Conservation (phyloP, 2,888 invertebrate genomes). For the Lamproptera curius region DNA sequence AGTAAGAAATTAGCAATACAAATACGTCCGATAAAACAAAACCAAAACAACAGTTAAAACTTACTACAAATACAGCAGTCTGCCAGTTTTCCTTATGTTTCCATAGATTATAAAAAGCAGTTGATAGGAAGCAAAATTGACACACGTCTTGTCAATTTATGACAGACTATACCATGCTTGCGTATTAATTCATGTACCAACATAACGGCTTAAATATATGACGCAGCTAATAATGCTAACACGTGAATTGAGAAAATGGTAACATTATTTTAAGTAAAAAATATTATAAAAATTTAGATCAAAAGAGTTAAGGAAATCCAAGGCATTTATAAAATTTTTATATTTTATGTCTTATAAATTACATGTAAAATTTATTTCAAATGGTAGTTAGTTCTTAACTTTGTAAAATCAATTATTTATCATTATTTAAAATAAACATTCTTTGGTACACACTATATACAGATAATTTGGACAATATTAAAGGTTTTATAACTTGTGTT, state of each 20-base stretch:
- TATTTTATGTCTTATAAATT: too few relatives aligned
- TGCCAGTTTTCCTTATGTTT: slow-evolving; percentile 21
- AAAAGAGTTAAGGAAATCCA: too few relatives aligned
- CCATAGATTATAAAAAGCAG: slow-evolving; percentile 20
- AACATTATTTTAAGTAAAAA: too few relatives aligned
- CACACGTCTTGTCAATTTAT: background rate
- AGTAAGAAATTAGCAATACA: slow-evolving; percentile 27
- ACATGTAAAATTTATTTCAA: too few relatives aligned
- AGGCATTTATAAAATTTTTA: too few relatives aligned
- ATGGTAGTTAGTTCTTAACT: too few relatives aligned
- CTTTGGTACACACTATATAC: too few relatives aligned
- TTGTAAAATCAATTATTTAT: too few relatives aligned
- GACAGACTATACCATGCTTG: slow-evolving; percentile 22
- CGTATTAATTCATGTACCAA: background rate
- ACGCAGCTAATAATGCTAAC: slow-evolving; percentile 2
- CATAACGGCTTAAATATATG: background rate
- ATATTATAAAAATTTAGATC: too few relatives aligned
- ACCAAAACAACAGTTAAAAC: slow-evolving; percentile 8
- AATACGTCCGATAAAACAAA: slow-evolving; percentile 15
- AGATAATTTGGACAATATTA: too few relatives aligned
- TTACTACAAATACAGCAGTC: background rate
- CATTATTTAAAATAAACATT: too few relatives aligned
- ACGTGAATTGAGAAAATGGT: background rate
- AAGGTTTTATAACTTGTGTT: too few relatives aligned
- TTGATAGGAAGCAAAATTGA: background rate